Conservation (phyloP, 1,140 invertebrate species). For the Halesus radiatus region DNA sequence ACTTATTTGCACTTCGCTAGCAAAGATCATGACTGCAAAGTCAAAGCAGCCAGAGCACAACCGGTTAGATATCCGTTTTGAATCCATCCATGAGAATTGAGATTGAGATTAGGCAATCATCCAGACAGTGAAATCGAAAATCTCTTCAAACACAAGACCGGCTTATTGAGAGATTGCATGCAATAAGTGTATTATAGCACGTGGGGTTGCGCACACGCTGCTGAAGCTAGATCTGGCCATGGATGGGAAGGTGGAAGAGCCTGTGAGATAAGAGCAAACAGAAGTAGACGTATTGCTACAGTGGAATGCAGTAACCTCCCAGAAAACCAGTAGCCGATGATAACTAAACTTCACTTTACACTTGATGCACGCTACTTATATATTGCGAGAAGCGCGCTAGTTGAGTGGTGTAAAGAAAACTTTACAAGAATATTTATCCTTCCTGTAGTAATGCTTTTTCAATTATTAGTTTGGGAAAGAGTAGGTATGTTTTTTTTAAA, state of each 20-base stretch:
- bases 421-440: no score
- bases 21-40: background rate
- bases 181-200: background rate
- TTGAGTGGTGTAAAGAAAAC: no score
- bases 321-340: slow-evolving; percentile 31
- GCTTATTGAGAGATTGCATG: background rate
- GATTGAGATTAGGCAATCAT: background rate
- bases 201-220: background rate
- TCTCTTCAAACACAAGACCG: background rate
- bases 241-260: background rate
- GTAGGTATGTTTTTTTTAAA: no score
- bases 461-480: no score
- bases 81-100: background rate
- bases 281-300: background rate
- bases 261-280: background rate
- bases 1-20: slow-evolving; percentile 13
- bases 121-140: slow-evolving; percentile 22
- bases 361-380: background rate
- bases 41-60: slow-evolving; percentile 1
- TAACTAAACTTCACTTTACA: slow-evolving; percentile 26
- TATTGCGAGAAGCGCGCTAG: no score
- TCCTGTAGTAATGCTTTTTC: no score
- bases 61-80: slow-evolving; percentile 19
- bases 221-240: background rate
- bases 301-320: slow-evolving; percentile 7